phyloP scores from a whole-genome alignment of 2,797 vertebrate genomes.

The Eulemur mongoz region DNA sequence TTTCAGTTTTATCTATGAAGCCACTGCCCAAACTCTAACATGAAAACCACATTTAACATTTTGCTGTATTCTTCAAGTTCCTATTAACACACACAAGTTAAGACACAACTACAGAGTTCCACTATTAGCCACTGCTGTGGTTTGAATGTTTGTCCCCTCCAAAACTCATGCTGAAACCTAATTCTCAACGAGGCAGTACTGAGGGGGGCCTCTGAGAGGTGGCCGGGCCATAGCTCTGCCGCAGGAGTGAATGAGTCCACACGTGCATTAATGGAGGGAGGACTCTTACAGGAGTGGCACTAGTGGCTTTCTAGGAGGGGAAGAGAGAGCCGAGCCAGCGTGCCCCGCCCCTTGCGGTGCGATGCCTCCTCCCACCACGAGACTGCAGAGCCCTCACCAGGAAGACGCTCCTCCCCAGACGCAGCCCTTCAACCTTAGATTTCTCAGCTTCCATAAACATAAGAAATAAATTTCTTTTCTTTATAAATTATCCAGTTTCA shows the following conservation, averaged over 20 bases:
- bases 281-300: neutral
- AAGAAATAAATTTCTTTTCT: neutral
- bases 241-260: neutral
- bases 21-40: neutral
- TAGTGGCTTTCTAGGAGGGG: neutral
- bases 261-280: neutral
- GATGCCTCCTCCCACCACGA: neutral
- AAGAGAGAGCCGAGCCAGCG: neutral
- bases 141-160: neutral
- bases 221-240: neutral
- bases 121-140: neutral
- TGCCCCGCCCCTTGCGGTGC: neutral
- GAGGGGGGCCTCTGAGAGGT: neutral
- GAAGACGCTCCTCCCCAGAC: neutral
- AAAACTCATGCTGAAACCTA: neutral
- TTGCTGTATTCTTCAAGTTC: neutral
- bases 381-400: neutral
- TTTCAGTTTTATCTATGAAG: constrained; percentile 2
- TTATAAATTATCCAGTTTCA: neutral
- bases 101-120: neutral
- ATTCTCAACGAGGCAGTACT: neutral
- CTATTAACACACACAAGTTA: neutral
- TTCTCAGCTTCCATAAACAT: neutral
- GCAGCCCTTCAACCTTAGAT: neutral
- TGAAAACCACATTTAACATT: neutral